phyloP scores from a whole-genome alignment of 2,888 invertebrate species.

The Luperina nickerlii region DNA sequence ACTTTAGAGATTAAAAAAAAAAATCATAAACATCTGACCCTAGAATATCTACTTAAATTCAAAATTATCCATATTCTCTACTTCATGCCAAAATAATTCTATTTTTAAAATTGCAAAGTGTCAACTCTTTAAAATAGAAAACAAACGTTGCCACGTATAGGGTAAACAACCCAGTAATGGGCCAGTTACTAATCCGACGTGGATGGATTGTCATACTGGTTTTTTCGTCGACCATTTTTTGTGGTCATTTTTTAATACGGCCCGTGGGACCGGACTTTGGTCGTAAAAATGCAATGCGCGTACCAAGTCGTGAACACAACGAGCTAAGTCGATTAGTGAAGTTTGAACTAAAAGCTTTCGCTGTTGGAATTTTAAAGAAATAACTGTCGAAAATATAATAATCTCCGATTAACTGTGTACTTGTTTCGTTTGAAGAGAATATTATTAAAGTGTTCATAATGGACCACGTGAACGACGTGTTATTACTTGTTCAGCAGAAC shows the following conservation, averaged over 20 bases:
- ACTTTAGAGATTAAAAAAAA: background rate
- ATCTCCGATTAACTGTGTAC: slow-evolving; percentile 18
- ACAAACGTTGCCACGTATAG: slow-evolving; percentile 63
- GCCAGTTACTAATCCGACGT: slow-evolving; percentile 75
- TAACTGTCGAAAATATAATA: slow-evolving; percentile 49
- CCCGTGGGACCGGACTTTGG: slow-evolving; percentile 75
- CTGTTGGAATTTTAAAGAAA: slow-evolving; percentile 58
- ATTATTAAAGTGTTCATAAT: slow-evolving; percentile 9
- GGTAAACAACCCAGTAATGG: slow-evolving; percentile 77
- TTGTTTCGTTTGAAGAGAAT: slow-evolving; percentile 27
- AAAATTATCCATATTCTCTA: background rate
- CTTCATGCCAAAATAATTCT: background rate
- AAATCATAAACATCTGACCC: background rate
- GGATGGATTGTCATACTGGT: slow-evolving; percentile 75
- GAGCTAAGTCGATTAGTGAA: slow-evolving; percentile 65
- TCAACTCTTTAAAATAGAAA: slow-evolving; percentile 56
- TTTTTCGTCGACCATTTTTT: slow-evolving; percentile 79
- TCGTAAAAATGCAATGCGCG: slow-evolving; percentile 81
- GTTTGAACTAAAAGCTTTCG: slow-evolving; percentile 62
- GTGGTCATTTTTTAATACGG: slow-evolving; percentile 73
- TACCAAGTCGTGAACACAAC: slow-evolving; percentile 67
- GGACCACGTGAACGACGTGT: no score
- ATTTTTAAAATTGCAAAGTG: slow-evolving; percentile 54
- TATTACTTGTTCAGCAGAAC: background rate
- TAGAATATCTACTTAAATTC: background rate